A percentile compares a stretch with the other conserved stretches of the same genome.
These are phyloP conservation scores for Scaptomyza montana DNA, from an alignment of 1,140 invertebrate species.

Conservation along the genomic window DNA sequence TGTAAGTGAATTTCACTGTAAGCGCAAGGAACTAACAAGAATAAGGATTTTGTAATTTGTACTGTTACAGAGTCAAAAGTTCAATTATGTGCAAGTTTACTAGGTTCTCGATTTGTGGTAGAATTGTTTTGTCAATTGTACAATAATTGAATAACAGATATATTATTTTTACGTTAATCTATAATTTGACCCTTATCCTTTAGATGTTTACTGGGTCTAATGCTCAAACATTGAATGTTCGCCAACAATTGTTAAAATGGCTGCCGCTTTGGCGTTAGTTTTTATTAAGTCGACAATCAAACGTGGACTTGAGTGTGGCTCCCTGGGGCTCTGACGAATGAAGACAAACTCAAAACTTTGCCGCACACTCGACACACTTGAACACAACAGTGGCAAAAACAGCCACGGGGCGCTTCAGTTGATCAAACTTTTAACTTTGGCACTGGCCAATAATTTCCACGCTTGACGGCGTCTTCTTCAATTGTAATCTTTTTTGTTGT, in stretches of 20 bases:
- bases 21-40: too few species aligned
- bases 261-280: slow-evolving; percentile 41
- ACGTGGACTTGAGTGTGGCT: slow-evolving; percentile 26
- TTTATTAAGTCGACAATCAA: slow-evolving; percentile 34
- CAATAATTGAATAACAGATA: not conserved
- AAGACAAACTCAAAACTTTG: slow-evolving; percentile 59
- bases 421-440: slow-evolving; percentile 70
- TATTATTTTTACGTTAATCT: slow-evolving; percentile 2
- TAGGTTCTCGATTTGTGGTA: not conserved
- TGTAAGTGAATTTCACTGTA: slow-evolving; percentile 57
- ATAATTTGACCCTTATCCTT: not conserved
- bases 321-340: slow-evolving; percentile 45
- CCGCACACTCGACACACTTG: slow-evolving; percentile 17
- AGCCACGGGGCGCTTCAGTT: slow-evolving; percentile 55
- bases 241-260: slow-evolving; percentile 53
- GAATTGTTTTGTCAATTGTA: not conserved
- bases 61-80: too few species aligned
- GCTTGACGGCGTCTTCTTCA: slow-evolving; percentile 72
- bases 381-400: slow-evolving; percentile 54
- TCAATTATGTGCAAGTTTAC: too few species aligned
- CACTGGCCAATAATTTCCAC: slow-evolving; percentile 79
- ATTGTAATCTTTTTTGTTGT: slow-evolving; percentile 61
- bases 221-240: slow-evolving; percentile 17
- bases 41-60: too few species aligned
- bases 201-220: slow-evolving; percentile 2